phyloP scores from a whole-genome alignment of 2,797 vertebrate genomes.

The Gallinago solitaria region DNA sequence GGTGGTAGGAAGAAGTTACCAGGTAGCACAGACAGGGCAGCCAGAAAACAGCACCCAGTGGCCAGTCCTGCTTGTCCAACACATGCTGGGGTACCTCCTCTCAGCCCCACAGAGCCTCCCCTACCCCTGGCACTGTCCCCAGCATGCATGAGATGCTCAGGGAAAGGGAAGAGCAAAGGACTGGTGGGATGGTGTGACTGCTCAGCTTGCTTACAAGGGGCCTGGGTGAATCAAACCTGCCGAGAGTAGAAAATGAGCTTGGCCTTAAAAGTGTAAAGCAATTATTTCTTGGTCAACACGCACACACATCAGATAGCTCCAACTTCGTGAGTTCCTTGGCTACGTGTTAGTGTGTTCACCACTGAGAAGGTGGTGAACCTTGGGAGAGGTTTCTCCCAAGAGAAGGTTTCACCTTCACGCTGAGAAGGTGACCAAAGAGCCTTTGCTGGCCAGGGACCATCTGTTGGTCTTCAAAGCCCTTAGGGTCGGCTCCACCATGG shows the following conservation, averaged over 20 bases:
- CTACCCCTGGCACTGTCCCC: neutral
- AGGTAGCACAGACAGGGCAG: neutral
- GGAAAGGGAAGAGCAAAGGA: neutral
- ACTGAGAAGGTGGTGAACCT: too few relatives aligned
- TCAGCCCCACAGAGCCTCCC: neutral
- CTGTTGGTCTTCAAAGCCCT: neutral
- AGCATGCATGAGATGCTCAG: neutral
- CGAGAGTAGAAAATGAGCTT: rapidly evolving
- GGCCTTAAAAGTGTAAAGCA: neutral
- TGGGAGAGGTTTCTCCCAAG: too few relatives aligned
- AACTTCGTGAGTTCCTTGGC: neutral
- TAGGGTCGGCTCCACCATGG: rapidly evolving
- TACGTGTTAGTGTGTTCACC: neutral
- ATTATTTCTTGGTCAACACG: neutral
- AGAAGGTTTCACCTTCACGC: too few relatives aligned
- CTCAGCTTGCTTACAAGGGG: neutral
- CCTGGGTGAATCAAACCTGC: neutral
- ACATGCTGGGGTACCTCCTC: neutral
- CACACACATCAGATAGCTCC: neutral
- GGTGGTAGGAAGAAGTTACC: neutral
- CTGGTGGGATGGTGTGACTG: rapidly evolving
- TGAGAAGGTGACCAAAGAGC: neutral
- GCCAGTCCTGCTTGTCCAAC: neutral
- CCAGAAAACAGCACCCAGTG: neutral
- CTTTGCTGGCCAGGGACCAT: neutral